phyloP scores from a whole-genome alignment of 2,888 invertebrate species.

The Dinocampus coccinellae region DNA sequence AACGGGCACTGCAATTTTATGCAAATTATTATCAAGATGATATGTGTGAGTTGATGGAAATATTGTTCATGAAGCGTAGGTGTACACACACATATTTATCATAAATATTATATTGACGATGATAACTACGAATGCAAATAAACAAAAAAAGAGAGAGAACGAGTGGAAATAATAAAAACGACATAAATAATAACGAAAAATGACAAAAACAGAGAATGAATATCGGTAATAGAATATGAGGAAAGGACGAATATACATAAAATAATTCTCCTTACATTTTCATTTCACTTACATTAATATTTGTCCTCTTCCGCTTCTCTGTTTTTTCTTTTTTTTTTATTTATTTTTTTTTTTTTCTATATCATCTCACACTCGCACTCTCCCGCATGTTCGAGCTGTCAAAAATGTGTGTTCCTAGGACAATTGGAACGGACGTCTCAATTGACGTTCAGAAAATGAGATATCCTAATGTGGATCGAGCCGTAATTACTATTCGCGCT shows the following conservation, averaged over 20 bases:
- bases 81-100: not conserved
- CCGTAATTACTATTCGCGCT: slow-evolving; percentile 41
- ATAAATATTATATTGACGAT: slow-evolving; percentile 19
- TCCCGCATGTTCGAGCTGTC: slow-evolving; percentile 23
- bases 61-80: slow-evolving; percentile 21
- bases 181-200: not conserved
- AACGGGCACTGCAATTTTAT: slow-evolving; percentile 51
- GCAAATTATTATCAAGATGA: slow-evolving; percentile 63
- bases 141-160: not conserved
- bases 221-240: not conserved
- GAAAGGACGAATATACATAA: not conserved
- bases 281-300: not conserved
- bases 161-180: not conserved
- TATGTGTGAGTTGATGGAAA: slow-evolving; percentile 50
- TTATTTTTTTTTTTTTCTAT: not conserved
- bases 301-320: not conserved
- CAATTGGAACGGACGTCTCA: slow-evolving; percentile 35
- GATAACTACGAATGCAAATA: not conserved
- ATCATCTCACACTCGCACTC: not conserved
- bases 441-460: slow-evolving; percentile 25
- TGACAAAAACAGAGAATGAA: not conserved
- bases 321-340: not conserved
- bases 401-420: slow-evolving; percentile 28
- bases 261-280: not conserved
- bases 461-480: slow-evolving; percentile 19